Conservation (phyloP, 2,113 vertebrate species). For the Jacana jacana region DNA sequence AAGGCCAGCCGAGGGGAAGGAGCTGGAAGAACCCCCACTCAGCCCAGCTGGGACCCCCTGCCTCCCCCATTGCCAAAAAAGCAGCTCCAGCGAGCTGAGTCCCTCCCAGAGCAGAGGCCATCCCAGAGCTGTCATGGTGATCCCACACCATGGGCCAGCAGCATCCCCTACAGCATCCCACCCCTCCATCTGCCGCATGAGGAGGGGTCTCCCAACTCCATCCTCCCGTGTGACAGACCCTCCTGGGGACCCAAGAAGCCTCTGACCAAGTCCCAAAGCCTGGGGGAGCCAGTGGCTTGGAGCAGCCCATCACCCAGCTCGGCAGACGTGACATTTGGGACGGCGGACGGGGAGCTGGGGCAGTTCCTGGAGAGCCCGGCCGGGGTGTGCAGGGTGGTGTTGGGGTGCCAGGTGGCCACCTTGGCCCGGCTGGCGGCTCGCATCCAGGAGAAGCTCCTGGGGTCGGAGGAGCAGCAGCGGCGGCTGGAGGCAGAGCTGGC, state of each 20-base stretch:
- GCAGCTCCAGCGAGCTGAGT: conserved; percentile 73
- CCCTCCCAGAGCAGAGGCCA: conserved; percentile 51
- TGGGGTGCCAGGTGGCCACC: conserved; percentile 63
- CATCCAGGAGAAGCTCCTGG: conserved; percentile 17
- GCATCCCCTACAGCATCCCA: not conserved
- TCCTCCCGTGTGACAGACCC: not conserved
- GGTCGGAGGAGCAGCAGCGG: not conserved
- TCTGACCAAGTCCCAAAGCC: conserved; percentile 26
- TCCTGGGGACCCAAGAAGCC: not conserved
- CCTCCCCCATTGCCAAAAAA: conserved; percentile 82
- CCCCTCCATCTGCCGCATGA: accelerated
- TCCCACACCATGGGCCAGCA: not conserved
- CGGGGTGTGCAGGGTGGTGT: not conserved
- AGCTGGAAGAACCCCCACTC: not conserved
- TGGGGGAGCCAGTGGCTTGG: not conserved
- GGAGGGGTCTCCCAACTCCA: not conserved
- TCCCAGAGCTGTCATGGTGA: not conserved
- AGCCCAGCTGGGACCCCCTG: accelerated
- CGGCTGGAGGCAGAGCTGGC: conserved; percentile 59
- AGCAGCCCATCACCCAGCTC: not conserved
- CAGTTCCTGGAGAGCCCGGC: conserved; percentile 20
- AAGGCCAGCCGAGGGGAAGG: conserved; percentile 30
- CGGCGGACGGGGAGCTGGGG: conserved; percentile 49
- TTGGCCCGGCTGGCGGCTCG: conserved; percentile 41
- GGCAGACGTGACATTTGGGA: conserved; percentile 61